These are phyloP conservation scores for Steinernema carpocapsae DNA, from an alignment of 2,888 invertebrate genomes.

Conservation along the genomic window DNA sequence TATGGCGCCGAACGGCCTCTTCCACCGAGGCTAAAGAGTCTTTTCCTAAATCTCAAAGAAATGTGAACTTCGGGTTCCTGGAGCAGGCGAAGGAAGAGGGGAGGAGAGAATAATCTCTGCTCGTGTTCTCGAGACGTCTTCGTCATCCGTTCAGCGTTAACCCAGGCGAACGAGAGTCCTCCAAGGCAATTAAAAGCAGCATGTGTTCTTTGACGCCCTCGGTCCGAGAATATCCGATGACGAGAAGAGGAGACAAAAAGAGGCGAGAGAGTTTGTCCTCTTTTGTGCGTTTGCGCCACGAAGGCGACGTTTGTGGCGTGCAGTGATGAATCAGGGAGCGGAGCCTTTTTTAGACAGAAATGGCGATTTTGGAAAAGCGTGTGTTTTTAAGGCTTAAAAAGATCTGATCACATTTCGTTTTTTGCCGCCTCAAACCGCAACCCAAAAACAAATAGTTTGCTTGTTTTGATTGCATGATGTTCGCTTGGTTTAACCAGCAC, in stretches of 20 bases:
- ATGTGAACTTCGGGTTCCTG: background rate
- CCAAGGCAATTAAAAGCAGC: slow-evolving; percentile 1
- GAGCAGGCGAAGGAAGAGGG: background rate
- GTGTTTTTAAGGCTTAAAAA: background rate
- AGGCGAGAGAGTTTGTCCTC: too few relatives aligned
- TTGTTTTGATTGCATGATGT: too few relatives aligned
- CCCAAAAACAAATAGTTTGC: background rate
- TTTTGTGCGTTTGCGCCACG: background rate
- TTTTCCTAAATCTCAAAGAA: background rate
- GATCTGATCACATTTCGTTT: too few relatives aligned
- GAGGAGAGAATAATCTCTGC: background rate
- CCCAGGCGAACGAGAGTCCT: background rate
- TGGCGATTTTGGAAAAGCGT: background rate
- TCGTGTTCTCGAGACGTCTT: background rate
- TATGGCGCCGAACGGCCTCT: background rate
- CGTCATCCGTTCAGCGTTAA: background rate
- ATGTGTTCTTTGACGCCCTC: slow-evolving; percentile 1
- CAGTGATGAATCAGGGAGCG: background rate
- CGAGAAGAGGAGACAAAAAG: background rate
- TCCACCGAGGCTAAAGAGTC: background rate
- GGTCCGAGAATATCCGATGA: background rate
- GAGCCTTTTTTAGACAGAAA: background rate
- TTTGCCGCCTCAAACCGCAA: background rate
- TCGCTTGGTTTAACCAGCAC: too few relatives aligned
- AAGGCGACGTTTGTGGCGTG: background rate